Conservation (phyloP, 2,797 vertebrate genomes). For the Natrix natrix region DNA sequence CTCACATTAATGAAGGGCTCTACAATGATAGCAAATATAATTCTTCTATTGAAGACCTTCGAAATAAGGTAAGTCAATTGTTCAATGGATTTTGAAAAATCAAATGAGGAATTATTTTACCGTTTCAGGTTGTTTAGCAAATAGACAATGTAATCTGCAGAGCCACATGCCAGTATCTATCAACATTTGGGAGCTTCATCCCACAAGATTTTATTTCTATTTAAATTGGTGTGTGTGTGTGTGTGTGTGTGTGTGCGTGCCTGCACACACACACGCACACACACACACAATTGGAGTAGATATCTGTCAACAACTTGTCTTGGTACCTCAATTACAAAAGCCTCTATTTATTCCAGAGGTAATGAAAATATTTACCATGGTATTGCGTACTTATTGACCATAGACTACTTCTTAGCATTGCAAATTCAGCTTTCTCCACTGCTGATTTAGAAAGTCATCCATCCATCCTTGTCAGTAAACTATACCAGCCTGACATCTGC, state of each 20-base stretch:
- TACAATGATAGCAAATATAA: conserved; percentile 74
- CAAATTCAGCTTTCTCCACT: not conserved
- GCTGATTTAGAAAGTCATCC: not conserved
- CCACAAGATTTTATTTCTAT: not conserved
- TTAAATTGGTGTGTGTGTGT: not conserved
- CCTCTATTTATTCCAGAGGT: not conserved
- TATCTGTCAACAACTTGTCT: not conserved
- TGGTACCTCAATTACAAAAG: not conserved
- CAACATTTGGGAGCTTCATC: not conserved
- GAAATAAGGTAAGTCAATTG: conserved; percentile 76
- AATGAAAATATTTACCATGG: not conserved
- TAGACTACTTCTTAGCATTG: not conserved
- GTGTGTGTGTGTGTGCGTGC: not conserved
- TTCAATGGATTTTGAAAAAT: not conserved
- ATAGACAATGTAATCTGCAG: not conserved
- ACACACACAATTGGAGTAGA: no score
- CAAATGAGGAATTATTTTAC: not conserved
- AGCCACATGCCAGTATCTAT: not conserved
- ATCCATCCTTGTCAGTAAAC: not conserved
- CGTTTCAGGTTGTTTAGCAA: not conserved
- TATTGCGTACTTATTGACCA: not conserved
- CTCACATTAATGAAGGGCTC: conserved; percentile 48
- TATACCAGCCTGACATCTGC: not conserved
- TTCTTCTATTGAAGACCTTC: conserved; percentile 76
- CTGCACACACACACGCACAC: no score